A percentile compares a stretch with the other conserved stretches of the same genome.
phyloP scores from a whole-genome alignment of 1,140 invertebrate species.

The Magallana ariakensis region DNA sequence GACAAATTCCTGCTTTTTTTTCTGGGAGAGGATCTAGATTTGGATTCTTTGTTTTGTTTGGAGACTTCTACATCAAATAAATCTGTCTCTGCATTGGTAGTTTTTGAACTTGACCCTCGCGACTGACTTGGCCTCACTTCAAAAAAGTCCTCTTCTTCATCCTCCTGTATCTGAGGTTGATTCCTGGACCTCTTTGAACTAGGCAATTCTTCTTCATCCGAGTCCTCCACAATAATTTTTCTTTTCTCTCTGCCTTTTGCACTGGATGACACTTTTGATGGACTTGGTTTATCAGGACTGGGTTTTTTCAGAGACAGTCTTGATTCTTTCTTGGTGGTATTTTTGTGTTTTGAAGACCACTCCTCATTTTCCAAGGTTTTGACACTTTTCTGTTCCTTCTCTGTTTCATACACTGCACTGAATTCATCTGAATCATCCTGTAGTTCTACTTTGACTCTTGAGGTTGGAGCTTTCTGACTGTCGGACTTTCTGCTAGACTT shows the following conservation, averaged over 20 bases:
- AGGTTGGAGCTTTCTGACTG: background rate
- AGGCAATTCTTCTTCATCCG: conserved; percentile 41
- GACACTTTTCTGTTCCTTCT: background rate
- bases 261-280: background rate
- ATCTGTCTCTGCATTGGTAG: background rate
- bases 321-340: background rate
- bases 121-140: background rate
- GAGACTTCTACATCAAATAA: background rate
- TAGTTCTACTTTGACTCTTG: conserved; percentile 39
- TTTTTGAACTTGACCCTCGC: background rate
- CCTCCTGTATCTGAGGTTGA: background rate
- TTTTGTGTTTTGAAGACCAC: conserved; percentile 21
- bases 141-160: conserved; percentile 12
- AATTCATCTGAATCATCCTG: background rate
- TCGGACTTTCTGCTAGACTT: conserved; percentile 30
- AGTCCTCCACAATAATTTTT: conserved; percentile 44
- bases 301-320: background rate
- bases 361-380: background rate
- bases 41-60: background rate
- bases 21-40: background rate
- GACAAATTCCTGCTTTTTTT: conserved; percentile 5
- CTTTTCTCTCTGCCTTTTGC: background rate
- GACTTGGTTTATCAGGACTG: background rate
- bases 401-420: background rate
- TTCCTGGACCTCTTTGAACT: background rate